Conservation (phyloP, 2,888 invertebrate species). For the Nephrotoma guestfalica region DNA sequence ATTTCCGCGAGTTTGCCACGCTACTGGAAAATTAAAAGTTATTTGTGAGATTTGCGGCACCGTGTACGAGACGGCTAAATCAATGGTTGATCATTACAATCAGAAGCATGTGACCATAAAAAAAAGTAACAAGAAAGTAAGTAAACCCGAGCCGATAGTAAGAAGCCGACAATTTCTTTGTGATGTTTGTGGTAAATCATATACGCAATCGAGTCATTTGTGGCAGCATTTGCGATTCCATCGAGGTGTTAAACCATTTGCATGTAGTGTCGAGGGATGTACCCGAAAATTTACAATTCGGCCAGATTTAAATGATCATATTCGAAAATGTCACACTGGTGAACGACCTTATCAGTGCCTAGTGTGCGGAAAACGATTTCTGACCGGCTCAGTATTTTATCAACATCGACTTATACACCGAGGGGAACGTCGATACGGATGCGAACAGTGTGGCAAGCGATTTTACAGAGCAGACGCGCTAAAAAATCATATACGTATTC, state of each 20-base stretch:
- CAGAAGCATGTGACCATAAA: constrained; percentile 34
- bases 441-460: constrained; percentile 45
- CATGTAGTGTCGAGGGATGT: constrained; percentile 42
- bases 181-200: constrained; percentile 45
- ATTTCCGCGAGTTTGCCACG: constrained; percentile 24
- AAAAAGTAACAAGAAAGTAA: constrained; percentile 30
- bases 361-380: constrained; percentile 44
- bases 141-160: constrained; percentile 21
- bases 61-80: constrained; percentile 21
- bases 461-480: constrained; percentile 49
- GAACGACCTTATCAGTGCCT: constrained; percentile 46
- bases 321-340: constrained; percentile 47
- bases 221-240: constrained; percentile 47
- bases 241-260: constrained; percentile 45
- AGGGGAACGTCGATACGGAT: constrained; percentile 46
- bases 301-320: constrained; percentile 47
- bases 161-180: constrained; percentile 37
- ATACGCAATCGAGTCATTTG: constrained; percentile 46
- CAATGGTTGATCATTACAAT: constrained; percentile 36
- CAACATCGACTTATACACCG: constrained; percentile 47
- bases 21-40: constrained; percentile 17
- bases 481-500: constrained; percentile 46
- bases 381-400: constrained; percentile 48
- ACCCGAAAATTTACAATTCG: constrained; percentile 46
- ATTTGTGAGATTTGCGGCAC: constrained; percentile 28